A percentile compares a stretch with the other conserved stretches of the same genome.
phyloP scores from a whole-genome alignment of 2,888 invertebrate species.

The Callyntrura sp. region DNA sequence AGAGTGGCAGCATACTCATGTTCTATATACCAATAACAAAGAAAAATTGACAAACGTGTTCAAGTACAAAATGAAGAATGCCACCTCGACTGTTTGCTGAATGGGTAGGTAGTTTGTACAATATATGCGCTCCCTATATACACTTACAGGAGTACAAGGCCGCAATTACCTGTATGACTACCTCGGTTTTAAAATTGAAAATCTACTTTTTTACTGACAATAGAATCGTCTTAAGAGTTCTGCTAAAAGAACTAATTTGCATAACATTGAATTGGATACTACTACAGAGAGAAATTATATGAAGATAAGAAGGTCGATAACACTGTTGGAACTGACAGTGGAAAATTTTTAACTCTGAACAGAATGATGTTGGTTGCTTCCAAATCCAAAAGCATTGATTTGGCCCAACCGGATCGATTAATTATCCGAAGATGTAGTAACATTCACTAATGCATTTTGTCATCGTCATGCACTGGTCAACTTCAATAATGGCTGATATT shows the following conservation, averaged over 20 bases:
- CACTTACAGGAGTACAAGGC: not conserved
- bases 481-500: no score
- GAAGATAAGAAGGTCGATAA: not conserved
- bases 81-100: conserved; percentile 54
- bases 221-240: not conserved
- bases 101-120: not conserved
- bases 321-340: not conserved
- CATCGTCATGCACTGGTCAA: no score
- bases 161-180: not conserved
- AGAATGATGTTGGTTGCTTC: no score
- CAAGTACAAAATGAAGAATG: not conserved
- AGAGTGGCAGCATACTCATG: conserved; percentile 68
- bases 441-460: no score
- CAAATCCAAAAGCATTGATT: no score
- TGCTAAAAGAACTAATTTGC: not conserved
- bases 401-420: no score
- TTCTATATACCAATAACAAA: conserved; percentile 37
- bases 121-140: not conserved
- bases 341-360: not conserved
- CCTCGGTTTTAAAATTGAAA: conserved; percentile 39
- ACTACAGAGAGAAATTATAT: conserved; percentile 49
- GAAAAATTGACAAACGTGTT: conserved; percentile 69
- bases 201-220: conserved; percentile 57
- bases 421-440: no score
- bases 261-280: not conserved